Percentiles rank a stretch among this genome's conserved stretches.
Conservation (phyloP, 2,888 invertebrate genomes). For the Drosophila monieri region DNA sequence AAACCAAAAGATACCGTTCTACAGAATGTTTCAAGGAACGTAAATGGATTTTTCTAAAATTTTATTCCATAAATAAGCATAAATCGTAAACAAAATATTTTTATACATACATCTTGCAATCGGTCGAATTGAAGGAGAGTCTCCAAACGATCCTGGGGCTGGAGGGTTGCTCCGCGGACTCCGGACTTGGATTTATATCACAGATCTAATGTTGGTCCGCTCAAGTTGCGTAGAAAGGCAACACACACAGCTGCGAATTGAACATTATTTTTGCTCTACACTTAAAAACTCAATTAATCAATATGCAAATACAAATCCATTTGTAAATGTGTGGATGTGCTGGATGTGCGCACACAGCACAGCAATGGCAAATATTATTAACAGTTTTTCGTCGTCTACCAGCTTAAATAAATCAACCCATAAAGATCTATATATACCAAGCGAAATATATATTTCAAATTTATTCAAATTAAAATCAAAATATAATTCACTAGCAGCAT, state of each 20-base stretch:
- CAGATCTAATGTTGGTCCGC: constrained; percentile 12
- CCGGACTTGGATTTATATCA: constrained; percentile 5
- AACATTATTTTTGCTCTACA: constrained; percentile 47
- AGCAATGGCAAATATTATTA: constrained; percentile 40
- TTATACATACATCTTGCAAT: constrained; percentile 54
- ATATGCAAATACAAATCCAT: constrained; percentile 36
- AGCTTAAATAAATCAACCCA: constrained; percentile 63
- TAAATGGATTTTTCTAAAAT: constrained; percentile 38
- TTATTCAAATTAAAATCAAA: constrained; percentile 70
- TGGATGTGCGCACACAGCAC: constrained; percentile 20
- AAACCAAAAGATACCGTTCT: constrained; percentile 38
- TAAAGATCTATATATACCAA: constrained; percentile 37
- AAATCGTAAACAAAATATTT: constrained; percentile 55
- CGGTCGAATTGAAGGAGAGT: constrained; percentile 14
- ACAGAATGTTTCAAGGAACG: constrained; percentile 16
- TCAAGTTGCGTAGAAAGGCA: constrained; percentile 38
- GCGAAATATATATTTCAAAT: constrained; percentile 53
- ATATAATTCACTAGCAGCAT: constrained; percentile 72
- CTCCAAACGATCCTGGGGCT: constrained; percentile 2
- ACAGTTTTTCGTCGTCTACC: constrained; percentile 68
- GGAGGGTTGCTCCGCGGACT: constrained; percentile 30
- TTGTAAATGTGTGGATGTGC: constrained; percentile 7
- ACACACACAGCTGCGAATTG: constrained; percentile 27
- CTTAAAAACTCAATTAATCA: constrained; percentile 42
- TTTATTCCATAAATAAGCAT: constrained; percentile 36